A percentile compares a stretch with the other conserved stretches of the same genome.
Conservation (phyloP, 2,888 invertebrate genomes). For the Apotomis turbidana region DNA sequence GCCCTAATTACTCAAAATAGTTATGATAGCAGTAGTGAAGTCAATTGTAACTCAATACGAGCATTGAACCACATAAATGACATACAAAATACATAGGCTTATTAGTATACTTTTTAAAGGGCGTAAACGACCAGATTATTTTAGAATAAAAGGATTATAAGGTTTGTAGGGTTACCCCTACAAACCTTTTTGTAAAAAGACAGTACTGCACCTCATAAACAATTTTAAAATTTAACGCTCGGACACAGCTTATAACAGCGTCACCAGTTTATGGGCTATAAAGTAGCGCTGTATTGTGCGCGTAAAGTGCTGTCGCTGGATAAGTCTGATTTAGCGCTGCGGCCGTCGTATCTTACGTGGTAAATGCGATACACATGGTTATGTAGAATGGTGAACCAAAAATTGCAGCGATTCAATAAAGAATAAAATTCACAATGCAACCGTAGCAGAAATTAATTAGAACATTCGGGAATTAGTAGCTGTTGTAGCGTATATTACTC, state of each 20-base stretch:
- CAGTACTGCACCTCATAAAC: slow-evolving; percentile 24
- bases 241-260: slow-evolving; percentile 34
- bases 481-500: too few relatives aligned
- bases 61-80: not conserved
- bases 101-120: not conserved
- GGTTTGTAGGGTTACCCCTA: too few relatives aligned
- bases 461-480: too few relatives aligned
- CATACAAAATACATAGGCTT: not conserved
- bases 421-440: too few relatives aligned
- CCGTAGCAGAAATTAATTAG: too few relatives aligned
- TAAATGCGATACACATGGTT: slow-evolving; percentile 59
- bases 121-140: slow-evolving; percentile 5
- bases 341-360: slow-evolving; percentile 69
- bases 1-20: not conserved
- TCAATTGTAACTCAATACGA: not conserved
- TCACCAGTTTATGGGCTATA: slow-evolving; percentile 65
- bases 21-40: not conserved
- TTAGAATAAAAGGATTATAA: too few relatives aligned
- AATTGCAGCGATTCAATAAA: not conserved
- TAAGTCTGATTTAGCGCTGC: slow-evolving; percentile 82
- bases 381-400: slow-evolving; percentile 34
- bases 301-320: slow-evolving; percentile 74
- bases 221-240: slow-evolving; percentile 34
- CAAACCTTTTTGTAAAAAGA: not conserved
- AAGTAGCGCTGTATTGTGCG: slow-evolving; percentile 65